Evolutionary conservation across 2,888 invertebrate genomes (phyloP).

Genomic region (Quadroppia sp.): DNA sequence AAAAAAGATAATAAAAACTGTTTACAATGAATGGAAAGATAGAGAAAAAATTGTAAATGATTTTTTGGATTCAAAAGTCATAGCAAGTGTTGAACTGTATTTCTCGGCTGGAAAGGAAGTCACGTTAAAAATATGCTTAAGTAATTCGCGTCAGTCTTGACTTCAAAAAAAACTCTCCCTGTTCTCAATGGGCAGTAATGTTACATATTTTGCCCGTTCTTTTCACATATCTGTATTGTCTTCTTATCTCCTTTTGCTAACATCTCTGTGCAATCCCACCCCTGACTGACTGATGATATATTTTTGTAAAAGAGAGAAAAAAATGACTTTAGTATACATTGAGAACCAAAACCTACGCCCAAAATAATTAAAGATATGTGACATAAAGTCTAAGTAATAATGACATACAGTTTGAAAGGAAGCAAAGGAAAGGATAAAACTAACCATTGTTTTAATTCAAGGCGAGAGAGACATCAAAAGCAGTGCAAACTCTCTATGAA

Average conservation of each 20-base stretch:
- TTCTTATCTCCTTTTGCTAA: slow-evolving; percentile 32
- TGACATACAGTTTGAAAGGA: slow-evolving; percentile 6
- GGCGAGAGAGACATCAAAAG: slow-evolving; percentile 20
- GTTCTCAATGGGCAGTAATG: slow-evolving; percentile 22
- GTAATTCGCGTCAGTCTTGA: slow-evolving; percentile 17
- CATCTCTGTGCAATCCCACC: slow-evolving; percentile 1
- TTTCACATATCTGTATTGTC: slow-evolving; percentile 17
- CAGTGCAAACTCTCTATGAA: slow-evolving; percentile 18
- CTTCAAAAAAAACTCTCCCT: neutral
- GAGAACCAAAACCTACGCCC: slow-evolving; percentile 15
- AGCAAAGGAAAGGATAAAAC: slow-evolving; percentile 38
- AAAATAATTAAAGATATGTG: slow-evolving; percentile 24
- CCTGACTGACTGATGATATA: slow-evolving; percentile 32
- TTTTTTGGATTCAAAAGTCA: neutral
- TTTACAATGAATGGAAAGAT: neutral
- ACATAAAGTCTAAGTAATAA: slow-evolving; percentile 16
- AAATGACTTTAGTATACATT: neutral
- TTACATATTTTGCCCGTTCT: neutral
- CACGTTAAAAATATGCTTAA: slow-evolving; percentile 28
- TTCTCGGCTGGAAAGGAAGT: slow-evolving; percentile 16
- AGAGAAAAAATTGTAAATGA: slow-evolving; percentile 6
- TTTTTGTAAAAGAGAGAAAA: neutral
- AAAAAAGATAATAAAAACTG: neutral
- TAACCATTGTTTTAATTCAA: slow-evolving; percentile 26
- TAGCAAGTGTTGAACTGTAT: neutral